Evolutionary conservation across 2,113 vertebrate genomes (phyloP).

Genomic region (Notothenia coriiceps): DNA sequence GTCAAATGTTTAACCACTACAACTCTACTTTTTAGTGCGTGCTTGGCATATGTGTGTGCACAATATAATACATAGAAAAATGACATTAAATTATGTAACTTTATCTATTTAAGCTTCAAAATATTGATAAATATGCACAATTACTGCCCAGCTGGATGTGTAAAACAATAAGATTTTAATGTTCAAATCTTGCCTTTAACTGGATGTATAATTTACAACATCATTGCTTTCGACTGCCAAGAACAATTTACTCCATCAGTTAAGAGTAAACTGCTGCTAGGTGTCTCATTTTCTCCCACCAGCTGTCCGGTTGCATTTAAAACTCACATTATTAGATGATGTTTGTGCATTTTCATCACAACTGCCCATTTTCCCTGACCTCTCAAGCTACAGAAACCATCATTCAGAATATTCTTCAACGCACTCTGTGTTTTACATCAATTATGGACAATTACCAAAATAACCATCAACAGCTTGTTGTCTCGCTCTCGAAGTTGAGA

Average conservation of each 20-base stretch:
- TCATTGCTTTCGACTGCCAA: slow-evolving; percentile 55
- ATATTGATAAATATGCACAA: background rate
- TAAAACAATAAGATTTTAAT: slow-evolving; percentile 26
- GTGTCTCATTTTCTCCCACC: slow-evolving; percentile 62
- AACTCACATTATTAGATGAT: slow-evolving; percentile 64
- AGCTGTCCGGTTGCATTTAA: slow-evolving; percentile 66
- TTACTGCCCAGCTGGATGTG: background rate
- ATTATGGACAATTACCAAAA: slow-evolving; percentile 83
- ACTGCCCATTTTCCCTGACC: slow-evolving; percentile 66
- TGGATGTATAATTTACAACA: slow-evolving; percentile 33
- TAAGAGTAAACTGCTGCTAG: slow-evolving; percentile 45
- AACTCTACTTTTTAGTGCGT: background rate
- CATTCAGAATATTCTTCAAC: slow-evolving; percentile 70
- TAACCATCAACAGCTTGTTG: slow-evolving; percentile 83
- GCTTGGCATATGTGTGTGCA: no score
- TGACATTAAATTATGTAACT: no score
- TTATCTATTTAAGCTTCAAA: background rate
- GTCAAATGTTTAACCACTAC: background rate
- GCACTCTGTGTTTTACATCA: slow-evolving; percentile 70
- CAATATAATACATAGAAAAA: no score
- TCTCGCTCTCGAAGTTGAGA: slow-evolving; percentile 68
- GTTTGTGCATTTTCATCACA: slow-evolving; percentile 59
- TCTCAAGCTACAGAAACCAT: slow-evolving; percentile 57
- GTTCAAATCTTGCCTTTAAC: slow-evolving; percentile 51
- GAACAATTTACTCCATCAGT: slow-evolving; percentile 54